Evolutionary conservation across 2,888 invertebrate genomes (phyloP).

Genomic region (Tetropium fuscum): DNA sequence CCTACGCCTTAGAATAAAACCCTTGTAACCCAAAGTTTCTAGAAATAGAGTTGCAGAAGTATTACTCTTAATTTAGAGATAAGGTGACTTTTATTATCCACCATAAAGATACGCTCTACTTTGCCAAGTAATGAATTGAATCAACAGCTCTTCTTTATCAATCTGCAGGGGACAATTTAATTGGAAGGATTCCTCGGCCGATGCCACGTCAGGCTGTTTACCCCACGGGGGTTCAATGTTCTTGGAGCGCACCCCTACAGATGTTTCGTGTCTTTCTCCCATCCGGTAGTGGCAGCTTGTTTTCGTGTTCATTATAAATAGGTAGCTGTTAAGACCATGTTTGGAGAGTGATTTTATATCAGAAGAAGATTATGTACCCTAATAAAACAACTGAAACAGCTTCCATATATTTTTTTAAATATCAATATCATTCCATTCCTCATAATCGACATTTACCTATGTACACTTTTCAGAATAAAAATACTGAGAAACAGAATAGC

Average conservation of each 20-base stretch:
- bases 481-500: no score
- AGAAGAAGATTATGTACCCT: no score
- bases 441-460: no score
- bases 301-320: conserved; percentile 30
- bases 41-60: conserved; percentile 10
- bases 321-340: conserved; percentile 10
- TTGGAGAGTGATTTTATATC: conserved; percentile 1
- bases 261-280: conserved; percentile 49
- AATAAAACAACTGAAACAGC: no score
- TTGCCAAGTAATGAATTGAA: conserved; percentile 23
- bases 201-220: conserved; percentile 13
- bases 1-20: no score
- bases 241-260: conserved; percentile 41
- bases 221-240: conserved; percentile 38
- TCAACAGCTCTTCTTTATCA: conserved; percentile 32
- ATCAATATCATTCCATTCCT: no score
- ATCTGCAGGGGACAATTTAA: conserved; percentile 33
- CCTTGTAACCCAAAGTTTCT: no score
- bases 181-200: conserved; percentile 29
- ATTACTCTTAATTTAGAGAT: conserved; percentile 10
- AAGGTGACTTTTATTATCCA: conserved; percentile 23
- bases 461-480: no score
- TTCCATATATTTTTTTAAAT: no score
- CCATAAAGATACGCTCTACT: conserved; percentile 19
- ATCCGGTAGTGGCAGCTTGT: conserved; percentile 39